Conservation (phyloP, 2,113 vertebrate genomes). For the Tachuris rubrigastra region DNA sequence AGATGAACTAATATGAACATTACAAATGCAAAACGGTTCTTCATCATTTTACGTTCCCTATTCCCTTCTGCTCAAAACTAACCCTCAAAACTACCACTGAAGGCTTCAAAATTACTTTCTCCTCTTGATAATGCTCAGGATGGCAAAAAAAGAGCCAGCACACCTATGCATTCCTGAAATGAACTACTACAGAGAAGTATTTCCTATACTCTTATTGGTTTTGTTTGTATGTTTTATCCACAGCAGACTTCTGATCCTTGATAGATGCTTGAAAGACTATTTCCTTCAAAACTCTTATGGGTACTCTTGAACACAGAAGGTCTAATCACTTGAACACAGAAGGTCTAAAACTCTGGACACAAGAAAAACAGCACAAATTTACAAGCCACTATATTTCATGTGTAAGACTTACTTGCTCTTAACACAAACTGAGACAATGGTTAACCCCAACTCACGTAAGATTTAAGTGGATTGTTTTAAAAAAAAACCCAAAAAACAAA, state of each 20-base stretch:
- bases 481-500: no score
- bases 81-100: neutral
- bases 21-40: neutral
- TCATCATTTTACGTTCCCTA: neutral
- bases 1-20: neutral
- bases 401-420: neutral
- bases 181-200: neutral
- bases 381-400: neutral
- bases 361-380: neutral
- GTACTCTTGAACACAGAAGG: neutral
- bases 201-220: neutral
- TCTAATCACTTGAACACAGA: neutral
- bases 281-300: neutral
- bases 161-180: neutral
- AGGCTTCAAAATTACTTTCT: neutral
- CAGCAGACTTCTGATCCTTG: neutral
- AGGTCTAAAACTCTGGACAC: neutral
- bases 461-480: neutral
- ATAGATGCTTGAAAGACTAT: neutral
- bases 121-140: neutral
- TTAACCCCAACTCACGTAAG: neutral
- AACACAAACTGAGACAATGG: neutral
- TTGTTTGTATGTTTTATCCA: neutral
- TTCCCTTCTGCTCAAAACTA: neutral
- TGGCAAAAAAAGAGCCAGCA: neutral